Evolutionary conservation across 2,797 vertebrate species (phyloP).

Genomic region (Falco cherrug): DNA sequence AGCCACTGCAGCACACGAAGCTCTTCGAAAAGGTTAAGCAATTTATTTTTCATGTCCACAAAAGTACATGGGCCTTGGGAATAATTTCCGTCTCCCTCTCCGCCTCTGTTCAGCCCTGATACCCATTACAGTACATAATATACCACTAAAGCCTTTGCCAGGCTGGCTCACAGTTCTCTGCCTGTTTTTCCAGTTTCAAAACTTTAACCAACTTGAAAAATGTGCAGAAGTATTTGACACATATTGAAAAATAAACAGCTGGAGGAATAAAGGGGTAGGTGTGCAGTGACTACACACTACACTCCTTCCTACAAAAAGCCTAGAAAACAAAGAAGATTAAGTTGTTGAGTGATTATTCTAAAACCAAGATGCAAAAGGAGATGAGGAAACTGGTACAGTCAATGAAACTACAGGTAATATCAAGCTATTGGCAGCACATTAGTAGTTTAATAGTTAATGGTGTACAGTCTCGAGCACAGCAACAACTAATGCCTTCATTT

Average conservation of each 20-base stretch:
- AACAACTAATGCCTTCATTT: neutral
- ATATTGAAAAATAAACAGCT: neutral
- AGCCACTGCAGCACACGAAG: neutral
- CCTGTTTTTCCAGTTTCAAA: neutral
- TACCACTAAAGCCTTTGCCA: neutral
- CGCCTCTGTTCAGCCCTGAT: neutral
- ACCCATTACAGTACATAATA: neutral
- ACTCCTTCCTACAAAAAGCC: neutral
- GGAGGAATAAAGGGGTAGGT: neutral
- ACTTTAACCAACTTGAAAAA: neutral
- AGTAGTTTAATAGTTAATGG: neutral
- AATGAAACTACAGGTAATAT: neutral
- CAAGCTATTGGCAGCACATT: neutral
- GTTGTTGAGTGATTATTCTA: neutral
- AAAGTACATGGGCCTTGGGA: neutral
- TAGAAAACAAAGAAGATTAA: neutral
- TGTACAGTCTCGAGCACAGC: neutral
- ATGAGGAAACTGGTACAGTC: neutral
- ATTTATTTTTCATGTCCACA: constrained; percentile 10
- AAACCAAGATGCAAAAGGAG: neutral
- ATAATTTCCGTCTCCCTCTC: neutral
- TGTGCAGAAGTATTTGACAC: neutral
- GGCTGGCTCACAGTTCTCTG: neutral
- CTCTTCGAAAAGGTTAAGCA: neutral
- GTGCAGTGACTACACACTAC: neutral